These are phyloP conservation scores for Chrysopa pallens DNA, from an alignment of 1,140 invertebrate species.

Conservation along the genomic window DNA sequence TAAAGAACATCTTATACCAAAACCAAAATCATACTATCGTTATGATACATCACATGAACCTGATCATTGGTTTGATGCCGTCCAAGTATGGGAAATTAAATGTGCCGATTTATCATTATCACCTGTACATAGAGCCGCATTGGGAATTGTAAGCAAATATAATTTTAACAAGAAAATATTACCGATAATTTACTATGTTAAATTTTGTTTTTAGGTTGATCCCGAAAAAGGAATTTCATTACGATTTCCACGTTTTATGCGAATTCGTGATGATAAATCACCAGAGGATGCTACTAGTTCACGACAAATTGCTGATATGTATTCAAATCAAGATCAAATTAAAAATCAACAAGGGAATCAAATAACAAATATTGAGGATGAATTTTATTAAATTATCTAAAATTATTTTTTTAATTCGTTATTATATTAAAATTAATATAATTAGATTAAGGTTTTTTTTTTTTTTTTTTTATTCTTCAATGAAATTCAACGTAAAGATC, in stretches of 20 bases:
- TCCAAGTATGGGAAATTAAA: conserved; percentile 95
- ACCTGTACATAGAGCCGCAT: conserved; percentile 79
- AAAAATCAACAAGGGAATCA: conserved; percentile 46
- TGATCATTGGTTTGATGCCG: conserved; percentile 90
- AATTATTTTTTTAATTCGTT: too few species aligned
- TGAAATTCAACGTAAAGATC: too few species aligned
- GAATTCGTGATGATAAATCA: conserved; percentile 86
- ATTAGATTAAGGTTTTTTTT: too few species aligned
- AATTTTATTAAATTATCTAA: conserved; percentile 36
- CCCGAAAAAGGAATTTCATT: conserved; percentile 87
- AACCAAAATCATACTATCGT: conserved; percentile 73
- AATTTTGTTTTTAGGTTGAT: conserved; percentile 40
- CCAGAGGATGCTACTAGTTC: conserved; percentile 86
- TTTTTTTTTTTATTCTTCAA: too few species aligned
- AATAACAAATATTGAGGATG: conserved; percentile 32
- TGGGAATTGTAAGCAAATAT: conserved; percentile 51
- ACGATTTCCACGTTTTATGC: conserved; percentile 85
- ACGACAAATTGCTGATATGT: conserved; percentile 66
- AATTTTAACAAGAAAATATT: neutral
- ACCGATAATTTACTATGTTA: neutral
- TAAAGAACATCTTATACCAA: conserved; percentile 52
- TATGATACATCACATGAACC: conserved; percentile 60
- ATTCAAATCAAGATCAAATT: conserved; percentile 81
- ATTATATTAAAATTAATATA: too few species aligned
- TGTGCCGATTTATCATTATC: conserved; percentile 96